Base-by-base conservation (phyloP, 2,888 invertebrate genomes). In the Argyra leucocephala region DNA sequence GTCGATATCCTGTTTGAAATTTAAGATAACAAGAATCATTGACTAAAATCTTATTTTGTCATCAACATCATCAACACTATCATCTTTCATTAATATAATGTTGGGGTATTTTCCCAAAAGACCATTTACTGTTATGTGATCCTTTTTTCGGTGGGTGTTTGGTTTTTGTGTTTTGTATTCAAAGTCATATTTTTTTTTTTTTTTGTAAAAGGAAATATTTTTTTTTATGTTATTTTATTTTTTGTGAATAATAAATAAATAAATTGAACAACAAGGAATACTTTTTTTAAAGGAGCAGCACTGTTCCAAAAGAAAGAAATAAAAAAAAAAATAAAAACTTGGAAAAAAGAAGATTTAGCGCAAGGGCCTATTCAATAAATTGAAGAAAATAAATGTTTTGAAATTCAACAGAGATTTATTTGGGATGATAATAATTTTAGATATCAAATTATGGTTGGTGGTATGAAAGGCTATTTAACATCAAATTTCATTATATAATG, bases 151-250 rank as follows among this genome's bases (percentile, higher is more conserved):
- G 48, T 48, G 1, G 37, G 6, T 48, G 48, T 5, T 48, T n/a
- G 9, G 48, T 48, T 48, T n/a, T 48, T 48, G 7, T 15, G 1
- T 6, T 48, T 48, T 37, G 26, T 26, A 26, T 26, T 6, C 26
- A 48, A 48, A 48, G 18, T 48, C 48, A 48, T 48, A 48, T 48
- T 48, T 48, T 48, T 48, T 31, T 31, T 31, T 31, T 48, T 48
- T 48, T 48, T 48, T 5, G 15, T 15, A 48, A 15, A 48, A 48
- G n/a, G 5, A 48, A n/a, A 48, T 18, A 48, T n/a, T 18, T 1
- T 18, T 48, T 48, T 37, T 48, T 6, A 18, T 48, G 12, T 5
- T 31, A 31, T 31, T 31, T 31, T 31, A 31, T 31, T 31, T n/a
- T 48, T 48, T n/a, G 12, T 3, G 18, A 48, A 48, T 37, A 37